Percentiles rank a stretch among this genome's conserved stretches.
Conservation (phyloP, 1,140 invertebrate species). For the Brachionus asplanchnoidis region DNA sequence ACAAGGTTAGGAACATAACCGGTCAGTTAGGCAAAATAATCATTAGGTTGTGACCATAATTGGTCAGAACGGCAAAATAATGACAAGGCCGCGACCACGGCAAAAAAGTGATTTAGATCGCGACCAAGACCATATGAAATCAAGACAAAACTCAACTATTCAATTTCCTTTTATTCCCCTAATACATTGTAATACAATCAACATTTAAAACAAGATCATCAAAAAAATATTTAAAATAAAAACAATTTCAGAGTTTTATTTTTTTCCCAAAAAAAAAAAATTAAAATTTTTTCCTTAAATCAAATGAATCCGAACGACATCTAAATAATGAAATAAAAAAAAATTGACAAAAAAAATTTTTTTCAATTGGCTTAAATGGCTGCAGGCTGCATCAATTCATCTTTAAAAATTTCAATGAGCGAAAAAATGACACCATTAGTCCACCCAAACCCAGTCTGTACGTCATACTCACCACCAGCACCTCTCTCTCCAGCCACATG, state of each 20-base stretch:
- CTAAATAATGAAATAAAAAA: neutral
- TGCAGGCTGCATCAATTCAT: neutral
- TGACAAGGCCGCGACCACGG: too few relatives aligned
- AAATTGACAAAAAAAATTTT: neutral
- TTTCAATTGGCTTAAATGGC: neutral
- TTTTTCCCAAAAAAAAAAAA: neutral
- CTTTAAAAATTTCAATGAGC: conserved; percentile 58
- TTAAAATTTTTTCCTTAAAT: neutral
- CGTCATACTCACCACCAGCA: conserved; percentile 79
- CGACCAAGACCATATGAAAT: too few relatives aligned
- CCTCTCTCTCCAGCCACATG: conserved; percentile 66
- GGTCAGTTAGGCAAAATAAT: too few relatives aligned
- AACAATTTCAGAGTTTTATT: neutral
- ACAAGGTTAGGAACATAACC: too few relatives aligned
- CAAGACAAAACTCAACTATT: too few relatives aligned
- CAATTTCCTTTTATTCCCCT: too few relatives aligned
- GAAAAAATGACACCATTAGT: conserved; percentile 82
- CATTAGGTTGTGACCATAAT: too few relatives aligned
- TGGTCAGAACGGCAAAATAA: too few relatives aligned
- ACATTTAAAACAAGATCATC: neutral
- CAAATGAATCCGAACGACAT: neutral
- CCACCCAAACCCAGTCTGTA: conserved; percentile 88
- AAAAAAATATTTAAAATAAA: neutral
- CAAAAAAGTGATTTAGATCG: too few relatives aligned
- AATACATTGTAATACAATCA: neutral